Conservation (phyloP, 2,888 invertebrate genomes). For the Tipula helvola region DNA sequence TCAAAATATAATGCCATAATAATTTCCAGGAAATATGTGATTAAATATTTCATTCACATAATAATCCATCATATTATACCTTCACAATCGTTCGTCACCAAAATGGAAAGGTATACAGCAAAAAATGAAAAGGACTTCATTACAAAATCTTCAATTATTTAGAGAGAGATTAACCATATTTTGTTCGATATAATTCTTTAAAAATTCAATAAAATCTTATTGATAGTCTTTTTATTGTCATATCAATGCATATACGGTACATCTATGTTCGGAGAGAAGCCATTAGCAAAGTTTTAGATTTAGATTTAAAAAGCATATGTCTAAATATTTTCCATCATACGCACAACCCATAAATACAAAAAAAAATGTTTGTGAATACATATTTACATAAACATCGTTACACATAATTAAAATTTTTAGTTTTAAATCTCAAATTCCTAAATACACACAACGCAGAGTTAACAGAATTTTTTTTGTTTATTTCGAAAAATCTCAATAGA, state of each 20-base stretch:
- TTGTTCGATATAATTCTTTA: neutral
- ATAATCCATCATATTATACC: neutral
- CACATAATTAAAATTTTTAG: slow-evolving; percentile 1
- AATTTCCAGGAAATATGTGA: neutral
- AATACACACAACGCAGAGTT: neutral
- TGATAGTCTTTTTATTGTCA: neutral
- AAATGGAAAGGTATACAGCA: neutral
- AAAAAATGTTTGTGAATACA: neutral
- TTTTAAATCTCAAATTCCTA: neutral
- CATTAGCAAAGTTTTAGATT: neutral
- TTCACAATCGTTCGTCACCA: neutral
- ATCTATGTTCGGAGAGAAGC: neutral
- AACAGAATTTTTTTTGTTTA: neutral
- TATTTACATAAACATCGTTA: neutral
- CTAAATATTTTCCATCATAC: neutral
- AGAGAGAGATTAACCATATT: neutral
- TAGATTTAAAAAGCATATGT: neutral
- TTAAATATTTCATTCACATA: neutral
- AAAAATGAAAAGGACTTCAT: neutral
- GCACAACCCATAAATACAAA: neutral
- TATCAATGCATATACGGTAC: neutral
- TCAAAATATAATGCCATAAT: neutral
- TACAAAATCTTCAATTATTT: neutral
- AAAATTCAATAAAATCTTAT: neutral
- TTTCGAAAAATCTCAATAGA: neutral